Evolutionary conservation across 2,888 invertebrate genomes (phyloP), one percentile per base, ranked within the genome.

Genomic region (Tholera decimalis): DNA sequence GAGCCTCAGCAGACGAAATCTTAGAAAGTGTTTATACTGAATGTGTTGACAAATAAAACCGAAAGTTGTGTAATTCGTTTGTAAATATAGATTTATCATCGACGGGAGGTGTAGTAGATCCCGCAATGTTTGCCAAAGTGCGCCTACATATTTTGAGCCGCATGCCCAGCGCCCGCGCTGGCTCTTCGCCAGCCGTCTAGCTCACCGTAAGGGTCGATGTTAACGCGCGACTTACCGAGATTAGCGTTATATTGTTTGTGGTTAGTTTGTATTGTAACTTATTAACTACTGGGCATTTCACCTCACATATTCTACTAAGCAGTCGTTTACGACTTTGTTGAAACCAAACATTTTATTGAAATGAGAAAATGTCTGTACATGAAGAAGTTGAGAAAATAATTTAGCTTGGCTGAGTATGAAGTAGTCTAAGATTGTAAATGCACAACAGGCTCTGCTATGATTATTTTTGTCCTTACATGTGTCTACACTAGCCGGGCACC

Each of bases 31-130:
- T 59, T 69, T 37, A 62, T 61, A 61, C 43, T 58, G 71, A 79
- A 28, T 58, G 46, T 71, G 56, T 75, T 81, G 60, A 75, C 71
- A 73, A 80, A 79, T 73, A 80, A n/a, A 76, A 82, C 60, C 57
- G 28, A 68, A 62, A 53, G 57, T 67, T 75, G 56, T 63, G 68
- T 68, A 53, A 66, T 79, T 80, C 60, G 77, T 76, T 73, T 69
- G 81, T 85, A 85, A 83, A 88, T 84, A 82, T 85, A 87, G 81
- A 85, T 83, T 88, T 86, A 86, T 81, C 82, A 80, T 79, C 69
- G 70, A 63, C 55, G 76, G 76, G 67, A 74, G 80, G 74, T 85
- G 69, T 79, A 59, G 70, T 78, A 71, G 82, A 75, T 68, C 64
- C 72, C 72, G 72, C 75, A 82, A 77, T 80, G 83, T 83, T 84